These are phyloP conservation scores for Spodoptera picta DNA, from an alignment of 2,888 invertebrate genomes.

Conservation along the genomic window DNA sequence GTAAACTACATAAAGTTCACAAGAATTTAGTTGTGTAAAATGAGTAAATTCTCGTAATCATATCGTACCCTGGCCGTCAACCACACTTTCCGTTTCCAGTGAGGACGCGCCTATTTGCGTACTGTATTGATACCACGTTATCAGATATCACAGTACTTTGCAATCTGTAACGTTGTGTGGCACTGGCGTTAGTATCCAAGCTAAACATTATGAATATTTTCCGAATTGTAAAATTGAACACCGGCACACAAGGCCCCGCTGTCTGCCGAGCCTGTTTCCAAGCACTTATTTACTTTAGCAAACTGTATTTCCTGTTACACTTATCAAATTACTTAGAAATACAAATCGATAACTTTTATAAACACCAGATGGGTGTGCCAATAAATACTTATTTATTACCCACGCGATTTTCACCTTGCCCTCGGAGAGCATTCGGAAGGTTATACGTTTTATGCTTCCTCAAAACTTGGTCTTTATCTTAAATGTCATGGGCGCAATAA, in stretches of 20 bases:
- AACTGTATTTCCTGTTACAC: constrained; percentile 58
- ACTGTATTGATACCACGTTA: constrained; percentile 27
- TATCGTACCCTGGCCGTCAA: constrained; percentile 20
- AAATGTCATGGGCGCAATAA: constrained; percentile 50
- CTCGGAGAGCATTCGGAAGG: constrained; percentile 39
- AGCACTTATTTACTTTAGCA: constrained; percentile 35
- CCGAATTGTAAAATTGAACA: constrained; percentile 4
- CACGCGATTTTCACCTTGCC: constrained; percentile 48
- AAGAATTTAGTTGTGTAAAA: no score
- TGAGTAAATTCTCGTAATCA: not conserved
- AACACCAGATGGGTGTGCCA: constrained; percentile 43
- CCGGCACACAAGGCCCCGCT: constrained; percentile 47
- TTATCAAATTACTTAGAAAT: constrained; percentile 56
- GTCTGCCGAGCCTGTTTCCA: constrained; percentile 54
- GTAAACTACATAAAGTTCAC: no score
- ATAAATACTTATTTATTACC: constrained; percentile 18
- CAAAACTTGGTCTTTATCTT: constrained; percentile 33
- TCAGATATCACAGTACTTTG: constrained; percentile 49
- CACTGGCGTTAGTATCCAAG: constrained; percentile 13
- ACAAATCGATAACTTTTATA: constrained; percentile 42
- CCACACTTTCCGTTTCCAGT: constrained; percentile 44
- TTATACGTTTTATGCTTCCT: constrained; percentile 45
- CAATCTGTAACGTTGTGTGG: constrained; percentile 24
- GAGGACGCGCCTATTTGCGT: constrained; percentile 51
- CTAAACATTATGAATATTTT: constrained; percentile 11